Conservation (phyloP, 2,113 vertebrate species). For the Catharus minimus region DNA sequence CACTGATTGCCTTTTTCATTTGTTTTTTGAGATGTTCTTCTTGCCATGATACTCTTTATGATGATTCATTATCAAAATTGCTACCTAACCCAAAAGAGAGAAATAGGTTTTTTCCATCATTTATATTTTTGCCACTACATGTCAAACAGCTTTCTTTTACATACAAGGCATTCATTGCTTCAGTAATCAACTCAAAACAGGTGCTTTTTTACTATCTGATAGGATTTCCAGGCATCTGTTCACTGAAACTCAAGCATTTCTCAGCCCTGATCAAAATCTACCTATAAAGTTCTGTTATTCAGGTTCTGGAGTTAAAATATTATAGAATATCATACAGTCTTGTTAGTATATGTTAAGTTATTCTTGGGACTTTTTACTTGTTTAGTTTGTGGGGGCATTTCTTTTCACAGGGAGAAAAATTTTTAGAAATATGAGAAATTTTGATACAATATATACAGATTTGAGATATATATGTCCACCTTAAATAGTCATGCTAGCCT, state of each 20-base stretch:
- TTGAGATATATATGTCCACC: not conserved
- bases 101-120: not conserved
- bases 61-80: not conserved
- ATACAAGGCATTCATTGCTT: not conserved
- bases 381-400: not conserved
- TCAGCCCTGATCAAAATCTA: not conserved
- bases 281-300: not conserved
- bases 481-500: not conserved
- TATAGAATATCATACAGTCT: not conserved
- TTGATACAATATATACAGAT: not conserved
- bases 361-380: not conserved
- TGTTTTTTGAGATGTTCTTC: not conserved
- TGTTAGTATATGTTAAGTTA: not conserved
- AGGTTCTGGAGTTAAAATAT: not conserved
- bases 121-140: not conserved
- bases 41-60: not conserved
- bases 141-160: not conserved
- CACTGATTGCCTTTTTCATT: not conserved
- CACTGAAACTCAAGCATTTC: not conserved
- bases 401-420: not conserved
- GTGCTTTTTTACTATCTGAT: not conserved
- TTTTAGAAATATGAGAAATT: fast-evolving
- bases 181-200: not conserved
- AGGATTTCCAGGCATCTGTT: not conserved
- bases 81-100: not conserved